Base-by-base conservation (phyloP, 1,140 invertebrate genomes). In the Trichoplusia ni region DNA sequence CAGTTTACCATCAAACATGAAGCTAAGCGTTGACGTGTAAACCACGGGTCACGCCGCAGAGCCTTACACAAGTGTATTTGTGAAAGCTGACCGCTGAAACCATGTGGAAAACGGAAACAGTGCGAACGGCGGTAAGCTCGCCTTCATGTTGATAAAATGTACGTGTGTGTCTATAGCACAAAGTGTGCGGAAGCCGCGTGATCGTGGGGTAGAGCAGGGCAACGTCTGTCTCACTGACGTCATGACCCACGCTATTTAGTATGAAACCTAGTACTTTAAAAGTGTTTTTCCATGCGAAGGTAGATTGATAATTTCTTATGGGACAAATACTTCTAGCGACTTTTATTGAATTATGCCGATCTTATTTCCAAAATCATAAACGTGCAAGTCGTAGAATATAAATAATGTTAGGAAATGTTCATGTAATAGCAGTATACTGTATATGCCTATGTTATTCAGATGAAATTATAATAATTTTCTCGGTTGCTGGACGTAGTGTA, bases 161-260 rank as follows among this genome's bases (percentile, higher is more conserved):
- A 14, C 5, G 18, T 33, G 53, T 40, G 37, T 33, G 53, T 31
- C 14, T 56, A 40, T 56, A 56, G 14, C 35, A 27, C 21, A 21
- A n/a, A 31, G 40, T 46, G 38, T 56, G 51, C 53, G 42, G 53
- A 51, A 51, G 47, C 47, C 64, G 58, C 64, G 64, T 66, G 64
- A 66, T 53, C 37, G 31, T 42, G 16, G 31, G 44, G 46, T 46
- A 31, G 29, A 14, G 44, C 21, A 25, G 42, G 62, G 37, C 53
- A 31, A n/a, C 44, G 40, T 46, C 56, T 49, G 47, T 27, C 35
- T n/a, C 14, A 29, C 14, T 61, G 64, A 67, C 64, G 56, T 67
- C 64, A 67, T 40, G 16, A n/a, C 16, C 37, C 29, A 27, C 49
- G 38, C 61, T 21, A 31, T 64, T 54, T 44, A 19, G 13, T 40